Percentiles rank a stretch among this genome's conserved stretches.
These are phyloP conservation scores for Zosterops japonicus DNA, from an alignment of 2,113 vertebrate species.

Conservation along the genomic window DNA sequence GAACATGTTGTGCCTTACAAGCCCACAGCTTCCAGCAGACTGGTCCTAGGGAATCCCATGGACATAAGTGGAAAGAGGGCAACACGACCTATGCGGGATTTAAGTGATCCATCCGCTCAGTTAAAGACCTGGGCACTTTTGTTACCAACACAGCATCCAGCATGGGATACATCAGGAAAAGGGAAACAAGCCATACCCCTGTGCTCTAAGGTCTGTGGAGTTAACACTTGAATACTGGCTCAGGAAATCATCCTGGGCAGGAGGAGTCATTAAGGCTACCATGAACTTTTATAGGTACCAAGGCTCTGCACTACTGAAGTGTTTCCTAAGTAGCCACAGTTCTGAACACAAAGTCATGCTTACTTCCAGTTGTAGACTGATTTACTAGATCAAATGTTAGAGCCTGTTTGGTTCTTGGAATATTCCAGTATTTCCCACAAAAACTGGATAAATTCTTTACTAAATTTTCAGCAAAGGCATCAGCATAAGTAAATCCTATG, in stretches of 20 bases:
- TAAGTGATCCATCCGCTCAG: rapidly evolving
- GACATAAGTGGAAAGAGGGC: not conserved
- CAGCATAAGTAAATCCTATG: not conserved
- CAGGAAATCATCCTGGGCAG: not conserved
- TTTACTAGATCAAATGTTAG: not conserved
- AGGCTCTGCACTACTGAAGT: not conserved
- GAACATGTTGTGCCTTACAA: rapidly evolving
- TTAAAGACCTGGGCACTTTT: not conserved
- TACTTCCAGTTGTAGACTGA: not conserved
- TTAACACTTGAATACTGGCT: not conserved
- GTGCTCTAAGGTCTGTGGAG: not conserved
- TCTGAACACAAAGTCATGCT: not conserved
- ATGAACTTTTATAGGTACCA: not conserved
- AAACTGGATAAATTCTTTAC: not conserved
- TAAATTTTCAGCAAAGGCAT: not conserved
- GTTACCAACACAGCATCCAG: not conserved
- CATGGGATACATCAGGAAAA: rapidly evolving
- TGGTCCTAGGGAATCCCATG: rapidly evolving
- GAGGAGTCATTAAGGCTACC: not conserved
- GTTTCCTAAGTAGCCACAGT: not conserved
- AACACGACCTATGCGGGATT: rapidly evolving
- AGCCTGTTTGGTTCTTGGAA: not conserved
- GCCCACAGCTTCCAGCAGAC: rapidly evolving
- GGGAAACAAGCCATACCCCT: not conserved
- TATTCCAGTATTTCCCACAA: not conserved